Conservation (phyloP, 2,113 vertebrate genomes). For the Noturus placidus region DNA sequence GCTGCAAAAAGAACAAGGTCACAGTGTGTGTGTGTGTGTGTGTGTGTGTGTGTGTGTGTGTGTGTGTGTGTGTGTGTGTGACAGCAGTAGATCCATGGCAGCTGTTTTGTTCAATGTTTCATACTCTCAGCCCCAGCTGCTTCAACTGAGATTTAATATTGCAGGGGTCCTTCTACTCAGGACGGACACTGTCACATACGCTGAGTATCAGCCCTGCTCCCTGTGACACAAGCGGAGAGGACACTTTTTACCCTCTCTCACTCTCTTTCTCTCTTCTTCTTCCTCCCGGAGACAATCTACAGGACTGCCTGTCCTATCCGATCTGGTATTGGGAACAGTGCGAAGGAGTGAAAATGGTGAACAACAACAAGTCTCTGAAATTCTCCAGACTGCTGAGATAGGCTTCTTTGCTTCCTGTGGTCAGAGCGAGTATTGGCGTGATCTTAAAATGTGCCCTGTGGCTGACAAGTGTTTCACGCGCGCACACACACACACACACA, state of each 20-base stretch:
- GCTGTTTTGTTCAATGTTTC: slow-evolving; percentile 99
- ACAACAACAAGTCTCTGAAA: slow-evolving; percentile 28
- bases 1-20: slow-evolving; percentile 40
- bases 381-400: slow-evolving; percentile 52
- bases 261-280: slow-evolving; percentile 11
- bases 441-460: slow-evolving; percentile 48
- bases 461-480: slow-evolving; percentile 23
- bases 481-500: slow-evolving; percentile 39
- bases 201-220: slow-evolving; percentile 86
- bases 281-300: slow-evolving; percentile 45
- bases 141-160: slow-evolving; percentile 98
- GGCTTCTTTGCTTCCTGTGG: slow-evolving; percentile 39
- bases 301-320: slow-evolving; percentile 48
- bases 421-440: slow-evolving; percentile 44
- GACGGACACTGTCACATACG: slow-evolving; percentile 88
- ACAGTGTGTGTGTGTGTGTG: slow-evolving; percentile 30
- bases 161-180: slow-evolving; percentile 85
- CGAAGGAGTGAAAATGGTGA: slow-evolving; percentile 40
- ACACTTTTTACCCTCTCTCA: slow-evolving; percentile 55
- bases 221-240: slow-evolving; percentile 73
- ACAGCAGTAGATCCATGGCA: slow-evolving; percentile 90
- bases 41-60: slow-evolving; percentile 58
- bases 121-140: slow-evolving; percentile 97
- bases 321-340: slow-evolving; percentile 45
- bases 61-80: slow-evolving; percentile 59